Evolutionary conservation across 2,888 invertebrate species (phyloP), one percentile per base, ranked within the genome.

Genomic region (Hypena proboscidalis): DNA sequence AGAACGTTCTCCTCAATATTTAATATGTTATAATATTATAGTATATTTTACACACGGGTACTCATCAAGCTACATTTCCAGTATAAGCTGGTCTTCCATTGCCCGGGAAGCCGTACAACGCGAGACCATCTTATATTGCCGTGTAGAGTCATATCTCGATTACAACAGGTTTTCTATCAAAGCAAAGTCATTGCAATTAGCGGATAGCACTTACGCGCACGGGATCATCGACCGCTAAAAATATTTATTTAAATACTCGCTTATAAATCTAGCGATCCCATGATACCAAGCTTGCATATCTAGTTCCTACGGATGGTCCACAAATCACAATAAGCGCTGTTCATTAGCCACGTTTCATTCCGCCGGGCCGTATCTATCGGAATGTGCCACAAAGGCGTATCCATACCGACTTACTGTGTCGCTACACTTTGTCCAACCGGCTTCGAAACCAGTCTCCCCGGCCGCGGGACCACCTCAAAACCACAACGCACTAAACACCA

Each of bases 271-370:
- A 48, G 35, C 49, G 54, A 60, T 64, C 61, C 56, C 58, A 51
- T 52, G 60, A 56, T 53, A 46, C 48, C 49, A 54, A 40, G 41
- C 45, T 35, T 53, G 59, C 47, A 70, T 69, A 72, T 77, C 78
- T 77, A 77, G 75, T 73, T 71, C 70, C 70, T 76, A 74, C 50
- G 69, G 77, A 83, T 77, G 79, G 80, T 80, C 74, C 83, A 85
- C 85, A 86, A 85, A 87, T 88, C 87, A 85, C 84, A 85, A 85
- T 83, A 84, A 87, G 74, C 77, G 72, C 80, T 84, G 85, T 89
- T 89, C 89, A 88, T 90, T 88, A 87, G 82, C 83, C 84, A 72
- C 86, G 83, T 88, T 86, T 86, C 84, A 83, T 76, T 78, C 70
- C 58, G 66, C 58, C 70, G 71, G 68, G 79, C 73, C 74, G 83